phyloP scores from a whole-genome alignment of 2,888 invertebrate genomes.

The Sinohyriopsis cumingii region DNA sequence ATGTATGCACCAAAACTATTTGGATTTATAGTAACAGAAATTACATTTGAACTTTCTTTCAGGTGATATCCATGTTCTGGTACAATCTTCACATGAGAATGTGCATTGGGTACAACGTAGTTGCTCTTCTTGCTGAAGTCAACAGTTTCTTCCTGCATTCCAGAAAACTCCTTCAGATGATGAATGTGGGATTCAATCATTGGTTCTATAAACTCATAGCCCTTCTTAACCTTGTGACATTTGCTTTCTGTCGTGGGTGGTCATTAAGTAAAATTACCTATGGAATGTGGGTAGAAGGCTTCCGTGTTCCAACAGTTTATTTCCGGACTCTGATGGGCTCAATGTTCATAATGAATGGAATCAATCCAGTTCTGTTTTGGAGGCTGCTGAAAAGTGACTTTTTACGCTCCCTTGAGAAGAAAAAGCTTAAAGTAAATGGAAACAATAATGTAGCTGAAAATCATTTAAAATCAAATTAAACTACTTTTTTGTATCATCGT shows the following conservation, averaged over 20 bases:
- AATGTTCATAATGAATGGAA: constrained; percentile 60
- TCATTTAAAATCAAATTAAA: constrained; percentile 24
- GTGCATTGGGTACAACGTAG: constrained; percentile 65
- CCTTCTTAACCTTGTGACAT: constrained; percentile 63
- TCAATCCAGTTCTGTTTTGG: constrained; percentile 67
- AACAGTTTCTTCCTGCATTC: constrained; percentile 71
- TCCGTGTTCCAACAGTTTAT: constrained; percentile 56
- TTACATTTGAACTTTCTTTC: constrained; percentile 18
- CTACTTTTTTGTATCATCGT: not conserved
- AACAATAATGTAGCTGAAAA: constrained; percentile 30
- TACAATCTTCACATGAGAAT: constrained; percentile 61
- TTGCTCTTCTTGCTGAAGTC: constrained; percentile 68
- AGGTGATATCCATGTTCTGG: constrained; percentile 67
- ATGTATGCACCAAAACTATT: too few species aligned
- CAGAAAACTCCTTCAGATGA: constrained; percentile 69
- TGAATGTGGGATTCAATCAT: constrained; percentile 49
- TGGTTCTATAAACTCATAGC: constrained; percentile 57
- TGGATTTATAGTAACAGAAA: too few species aligned
- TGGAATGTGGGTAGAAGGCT: constrained; percentile 50
- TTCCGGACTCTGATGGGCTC: constrained; percentile 46
- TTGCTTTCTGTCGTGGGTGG: constrained; percentile 61
- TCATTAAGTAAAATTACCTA: constrained; percentile 50
- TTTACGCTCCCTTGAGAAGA: constrained; percentile 31
- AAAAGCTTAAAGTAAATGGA: constrained; percentile 30
- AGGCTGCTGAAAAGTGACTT: constrained; percentile 67